These are phyloP conservation scores for cat (Felis catus) DNA, from an alignment of 2,113 vertebrate genomes.

Conservation along the genomic window DNA sequence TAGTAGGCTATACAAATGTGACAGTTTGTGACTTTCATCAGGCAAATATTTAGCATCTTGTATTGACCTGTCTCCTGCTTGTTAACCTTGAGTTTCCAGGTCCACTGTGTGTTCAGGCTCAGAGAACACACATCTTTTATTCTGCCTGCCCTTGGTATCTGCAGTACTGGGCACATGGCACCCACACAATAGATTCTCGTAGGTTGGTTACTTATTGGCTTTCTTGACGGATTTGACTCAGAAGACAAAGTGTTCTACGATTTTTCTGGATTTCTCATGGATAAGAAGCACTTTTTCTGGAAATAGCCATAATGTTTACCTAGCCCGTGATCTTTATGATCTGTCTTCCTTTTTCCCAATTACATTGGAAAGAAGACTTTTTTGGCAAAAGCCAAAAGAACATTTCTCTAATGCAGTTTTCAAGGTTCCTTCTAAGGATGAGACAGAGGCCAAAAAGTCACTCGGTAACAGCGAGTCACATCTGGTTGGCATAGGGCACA, in stretches of 20 bases:
- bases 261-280: not conserved
- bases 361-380: not conserved
- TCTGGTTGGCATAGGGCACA: not conserved
- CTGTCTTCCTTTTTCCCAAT: slow-evolving; percentile 30
- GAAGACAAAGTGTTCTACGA: not conserved
- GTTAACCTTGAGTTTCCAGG: not conserved
- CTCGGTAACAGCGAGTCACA: not conserved
- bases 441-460: not conserved
- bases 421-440: not conserved
- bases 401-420: not conserved
- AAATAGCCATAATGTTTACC: not conserved
- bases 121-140: not conserved
- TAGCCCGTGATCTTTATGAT: not conserved
- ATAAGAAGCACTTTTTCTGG: slow-evolving; percentile 12
- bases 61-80: not conserved
- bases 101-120: not conserved
- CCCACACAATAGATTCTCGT: not conserved
- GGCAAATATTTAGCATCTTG: not conserved
- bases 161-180: too few species aligned
- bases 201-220: not conserved
- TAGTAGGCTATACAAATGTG: not conserved
- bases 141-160: not conserved
- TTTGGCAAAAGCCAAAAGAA: slow-evolving; percentile 27
- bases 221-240: not conserved
- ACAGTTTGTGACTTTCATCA: not conserved